phyloP scores from a whole-genome alignment of 1,140 invertebrate species.

The Trichonephila clavipes region DNA sequence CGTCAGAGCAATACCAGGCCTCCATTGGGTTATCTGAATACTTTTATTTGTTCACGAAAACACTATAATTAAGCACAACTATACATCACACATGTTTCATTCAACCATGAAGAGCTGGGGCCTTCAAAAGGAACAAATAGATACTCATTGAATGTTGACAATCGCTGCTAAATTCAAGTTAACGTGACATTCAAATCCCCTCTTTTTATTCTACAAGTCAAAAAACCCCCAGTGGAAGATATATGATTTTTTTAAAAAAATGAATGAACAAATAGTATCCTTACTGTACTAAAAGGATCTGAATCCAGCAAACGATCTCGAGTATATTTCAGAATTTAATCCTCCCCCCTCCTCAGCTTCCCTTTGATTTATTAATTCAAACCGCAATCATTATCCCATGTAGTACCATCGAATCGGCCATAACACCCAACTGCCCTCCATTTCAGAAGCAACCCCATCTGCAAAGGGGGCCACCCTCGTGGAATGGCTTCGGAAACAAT shows the following conservation, averaged over 20 bases:
- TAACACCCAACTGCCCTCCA: slow-evolving; percentile 29
- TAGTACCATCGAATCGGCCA: slow-evolving; percentile 1
- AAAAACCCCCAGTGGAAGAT: not conserved
- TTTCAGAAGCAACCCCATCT: not conserved
- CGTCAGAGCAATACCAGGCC: too few species aligned
- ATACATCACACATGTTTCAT: too few species aligned
- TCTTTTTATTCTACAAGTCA: too few species aligned
- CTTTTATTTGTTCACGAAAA: too few species aligned
- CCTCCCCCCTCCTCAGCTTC: not conserved
- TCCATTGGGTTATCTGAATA: too few species aligned
- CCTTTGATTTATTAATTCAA: slow-evolving; percentile 24
- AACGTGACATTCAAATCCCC: too few species aligned
- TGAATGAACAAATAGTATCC: not conserved
- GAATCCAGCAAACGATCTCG: not conserved
- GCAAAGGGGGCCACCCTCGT: not conserved
- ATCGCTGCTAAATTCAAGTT: too few species aligned
- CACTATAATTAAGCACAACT: too few species aligned
- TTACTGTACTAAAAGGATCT: not conserved
- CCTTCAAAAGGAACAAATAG: too few species aligned
- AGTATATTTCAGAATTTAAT: not conserved
- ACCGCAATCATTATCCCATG: not conserved
- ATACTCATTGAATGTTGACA: too few species aligned
- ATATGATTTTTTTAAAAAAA: too few species aligned
- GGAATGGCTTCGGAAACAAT: slow-evolving; percentile 76
- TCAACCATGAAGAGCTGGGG: too few species aligned